These are phyloP conservation scores for Colius striatus DNA, from an alignment of 2,113 vertebrate genomes.

Conservation along the genomic window DNA sequence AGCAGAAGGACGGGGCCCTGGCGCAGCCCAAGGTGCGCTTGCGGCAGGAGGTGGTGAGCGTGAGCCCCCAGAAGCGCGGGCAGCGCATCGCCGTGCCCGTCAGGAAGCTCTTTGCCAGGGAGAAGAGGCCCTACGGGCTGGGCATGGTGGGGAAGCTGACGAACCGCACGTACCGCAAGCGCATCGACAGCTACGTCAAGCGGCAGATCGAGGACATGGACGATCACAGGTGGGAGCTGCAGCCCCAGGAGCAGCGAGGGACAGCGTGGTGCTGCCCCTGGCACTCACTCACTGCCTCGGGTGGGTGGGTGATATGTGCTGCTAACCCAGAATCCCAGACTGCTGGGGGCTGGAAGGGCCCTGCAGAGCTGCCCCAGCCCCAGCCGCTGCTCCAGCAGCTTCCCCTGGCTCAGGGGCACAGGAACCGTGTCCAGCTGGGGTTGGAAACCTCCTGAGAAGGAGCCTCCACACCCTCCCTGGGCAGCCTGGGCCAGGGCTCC, in stretches of 20 bases:
- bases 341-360: no score
- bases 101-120: constrained; percentile 93
- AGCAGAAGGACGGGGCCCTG: constrained; percentile 88
- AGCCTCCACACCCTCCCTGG: no score
- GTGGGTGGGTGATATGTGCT: not conserved
- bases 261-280: not conserved
- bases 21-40: constrained; percentile 91
- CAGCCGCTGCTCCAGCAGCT: no score
- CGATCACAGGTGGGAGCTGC: constrained; percentile 86
- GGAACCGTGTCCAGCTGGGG: no score
- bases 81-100: constrained; percentile 93
- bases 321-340: not conserved
- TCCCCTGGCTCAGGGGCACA: no score
- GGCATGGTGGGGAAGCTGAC: constrained; percentile 97
- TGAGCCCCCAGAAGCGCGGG: constrained; percentile 87
- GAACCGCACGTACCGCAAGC: constrained; percentile 97
- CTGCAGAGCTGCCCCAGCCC: no score
- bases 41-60: constrained; percentile 94
- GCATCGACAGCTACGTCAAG: constrained; percentile 96
- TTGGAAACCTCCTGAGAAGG: no score
- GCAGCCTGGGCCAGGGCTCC: no score
- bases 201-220: constrained; percentile 99
- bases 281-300: not conserved
- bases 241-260: rapidly evolving
- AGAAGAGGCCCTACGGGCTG: constrained; percentile 94